Conservation (phyloP, 2,113 vertebrate species). For the Ornithorhynchus anatinus region DNA sequence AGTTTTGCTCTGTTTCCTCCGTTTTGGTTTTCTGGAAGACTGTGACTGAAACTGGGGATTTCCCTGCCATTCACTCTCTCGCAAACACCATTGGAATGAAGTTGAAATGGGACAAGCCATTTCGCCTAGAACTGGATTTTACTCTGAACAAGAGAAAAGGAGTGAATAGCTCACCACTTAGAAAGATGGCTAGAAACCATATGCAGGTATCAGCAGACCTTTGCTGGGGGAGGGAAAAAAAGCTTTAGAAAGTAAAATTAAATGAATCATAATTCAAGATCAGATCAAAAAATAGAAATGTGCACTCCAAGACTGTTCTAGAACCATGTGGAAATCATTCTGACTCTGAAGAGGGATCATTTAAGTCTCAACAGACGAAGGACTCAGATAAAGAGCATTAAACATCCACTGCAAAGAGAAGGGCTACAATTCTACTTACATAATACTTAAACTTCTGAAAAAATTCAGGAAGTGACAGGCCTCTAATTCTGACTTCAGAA, state of each 20-base stretch:
- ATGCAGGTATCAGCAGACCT: neutral
- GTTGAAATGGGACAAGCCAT: neutral
- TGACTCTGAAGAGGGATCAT: constrained; percentile 28
- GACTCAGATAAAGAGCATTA: constrained; percentile 40
- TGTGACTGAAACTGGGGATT: too few relatives aligned
- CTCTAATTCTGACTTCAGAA: constrained; percentile 51
- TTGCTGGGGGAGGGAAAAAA: neutral
- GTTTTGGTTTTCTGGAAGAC: too few relatives aligned
- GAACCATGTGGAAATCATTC: constrained; percentile 32
- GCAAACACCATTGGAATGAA: too few relatives aligned
- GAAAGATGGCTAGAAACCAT: neutral
- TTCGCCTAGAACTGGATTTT: neutral
- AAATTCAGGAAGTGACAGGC: constrained; percentile 39
- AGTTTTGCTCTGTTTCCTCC: too few relatives aligned
- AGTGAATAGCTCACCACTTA: neutral
- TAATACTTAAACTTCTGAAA: constrained; percentile 34
- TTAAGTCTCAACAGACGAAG: constrained; percentile 30
- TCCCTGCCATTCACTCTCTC: too few relatives aligned
- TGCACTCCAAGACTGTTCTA: constrained; percentile 13
- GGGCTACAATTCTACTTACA: constrained; percentile 20
- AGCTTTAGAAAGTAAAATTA: constrained; percentile 14
- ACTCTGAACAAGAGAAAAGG: too few relatives aligned
- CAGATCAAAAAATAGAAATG: constrained; percentile 29
- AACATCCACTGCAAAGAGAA: constrained; percentile 31
- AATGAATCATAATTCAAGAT: too few relatives aligned